These are phyloP conservation scores for Malacosoma neustria DNA, from an alignment of 2,888 invertebrate genomes.

Conservation along the genomic window DNA sequence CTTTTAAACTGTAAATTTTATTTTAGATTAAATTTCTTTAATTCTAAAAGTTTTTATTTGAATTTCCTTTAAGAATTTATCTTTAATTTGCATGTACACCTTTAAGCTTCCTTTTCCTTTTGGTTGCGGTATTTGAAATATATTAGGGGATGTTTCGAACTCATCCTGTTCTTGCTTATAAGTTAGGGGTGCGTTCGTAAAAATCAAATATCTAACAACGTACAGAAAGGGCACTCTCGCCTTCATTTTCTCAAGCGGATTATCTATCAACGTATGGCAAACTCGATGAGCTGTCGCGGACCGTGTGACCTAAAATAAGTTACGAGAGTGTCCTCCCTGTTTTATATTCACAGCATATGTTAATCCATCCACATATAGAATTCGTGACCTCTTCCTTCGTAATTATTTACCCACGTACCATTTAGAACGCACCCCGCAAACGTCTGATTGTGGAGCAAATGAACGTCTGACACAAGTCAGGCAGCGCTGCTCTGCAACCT, in stretches of 20 bases:
- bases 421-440: conserved; percentile 1
- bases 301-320: too few relatives aligned
- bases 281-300: too few relatives aligned
- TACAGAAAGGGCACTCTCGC: not conserved
- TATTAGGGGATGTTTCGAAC: conserved; percentile 30
- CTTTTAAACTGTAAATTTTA: conserved; percentile 38
- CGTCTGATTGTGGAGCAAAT: not conserved
- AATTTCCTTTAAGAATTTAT: conserved; percentile 25
- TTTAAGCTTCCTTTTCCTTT: conserved; percentile 25
- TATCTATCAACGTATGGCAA: too few relatives aligned
- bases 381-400: too few relatives aligned
- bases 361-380: too few relatives aligned
- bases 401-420: not conserved
- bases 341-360: too few relatives aligned
- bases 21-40: conserved; percentile 45
- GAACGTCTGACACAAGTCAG: not conserved
- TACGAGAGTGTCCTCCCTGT: too few relatives aligned
- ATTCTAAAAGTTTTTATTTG: conserved; percentile 24
- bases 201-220: too few relatives aligned
- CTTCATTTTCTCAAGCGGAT: too few relatives aligned
- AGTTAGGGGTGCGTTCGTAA: conserved; percentile 7
- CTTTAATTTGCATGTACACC: conserved; percentile 19
- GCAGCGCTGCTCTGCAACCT: conserved; percentile 11
- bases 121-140: conserved; percentile 37
- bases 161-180: conserved; percentile 11